phyloP scores from a whole-genome alignment of 2,797 vertebrate species.

The Notoglanidium macrostoma region DNA sequence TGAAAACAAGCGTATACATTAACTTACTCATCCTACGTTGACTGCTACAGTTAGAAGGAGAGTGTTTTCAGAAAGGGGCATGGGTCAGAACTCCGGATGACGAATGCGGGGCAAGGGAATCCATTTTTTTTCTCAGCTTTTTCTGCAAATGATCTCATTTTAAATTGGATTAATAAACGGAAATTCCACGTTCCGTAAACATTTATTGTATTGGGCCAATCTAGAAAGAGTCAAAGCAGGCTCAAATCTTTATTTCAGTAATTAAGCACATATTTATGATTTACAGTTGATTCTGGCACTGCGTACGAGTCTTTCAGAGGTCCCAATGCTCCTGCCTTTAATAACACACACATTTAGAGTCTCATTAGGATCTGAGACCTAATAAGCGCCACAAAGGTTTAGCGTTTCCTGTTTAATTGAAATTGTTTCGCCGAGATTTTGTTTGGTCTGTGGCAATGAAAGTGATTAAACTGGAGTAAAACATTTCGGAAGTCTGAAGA shows the following conservation, averaged over 20 bases:
- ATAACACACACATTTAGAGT: background rate
- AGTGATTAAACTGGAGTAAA: background rate
- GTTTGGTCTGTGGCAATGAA: background rate
- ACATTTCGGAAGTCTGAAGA: background rate
- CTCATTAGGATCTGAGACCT: background rate
- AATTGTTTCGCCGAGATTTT: background rate
- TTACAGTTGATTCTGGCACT: background rate
- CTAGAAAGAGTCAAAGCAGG: background rate
- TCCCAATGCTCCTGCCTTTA: background rate
- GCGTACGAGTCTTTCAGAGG: background rate
- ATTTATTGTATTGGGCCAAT: background rate
- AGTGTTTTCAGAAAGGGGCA: background rate
- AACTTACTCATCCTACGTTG: background rate
- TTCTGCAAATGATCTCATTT: background rate
- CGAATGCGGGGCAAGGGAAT: background rate
- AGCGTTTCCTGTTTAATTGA: background rate
- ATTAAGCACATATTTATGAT: background rate
- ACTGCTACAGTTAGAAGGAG: background rate
- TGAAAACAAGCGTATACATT: too few species aligned
- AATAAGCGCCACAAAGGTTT: background rate
- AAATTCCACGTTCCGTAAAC: background rate
- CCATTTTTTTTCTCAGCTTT: too few species aligned
- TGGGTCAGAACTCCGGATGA: background rate
- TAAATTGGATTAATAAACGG: background rate
- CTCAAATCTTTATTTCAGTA: background rate